Percentiles rank a stretch among this genome's conserved stretches.
Evolutionary conservation across 2,888 invertebrate genomes (phyloP).

Genomic region (Synanthedon andrenaeformis): DNA sequence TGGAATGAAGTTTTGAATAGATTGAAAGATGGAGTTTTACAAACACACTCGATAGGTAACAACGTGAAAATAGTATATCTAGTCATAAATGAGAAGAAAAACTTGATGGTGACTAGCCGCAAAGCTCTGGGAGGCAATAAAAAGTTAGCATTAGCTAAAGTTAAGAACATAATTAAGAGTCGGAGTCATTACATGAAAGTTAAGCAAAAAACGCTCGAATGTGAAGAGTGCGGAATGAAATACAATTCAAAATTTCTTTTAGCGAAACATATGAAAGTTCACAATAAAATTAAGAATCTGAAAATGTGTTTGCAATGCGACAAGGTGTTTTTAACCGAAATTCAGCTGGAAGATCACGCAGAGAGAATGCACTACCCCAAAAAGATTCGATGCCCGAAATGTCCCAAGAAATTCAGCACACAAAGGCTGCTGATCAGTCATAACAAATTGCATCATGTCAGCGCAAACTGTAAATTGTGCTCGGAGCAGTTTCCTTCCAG

Average conservation of each 20-base stretch:
- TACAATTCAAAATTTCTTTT: slow-evolving; percentile 23
- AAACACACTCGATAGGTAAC: slow-evolving; percentile 17
- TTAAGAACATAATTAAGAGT: slow-evolving; percentile 28
- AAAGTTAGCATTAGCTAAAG: slow-evolving; percentile 24
- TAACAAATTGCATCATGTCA: slow-evolving; percentile 29
- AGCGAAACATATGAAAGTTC: slow-evolving; percentile 29
- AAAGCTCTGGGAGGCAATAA: slow-evolving; percentile 21
- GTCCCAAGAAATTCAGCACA: slow-evolving; percentile 40
- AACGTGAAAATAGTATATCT: slow-evolving; percentile 29
- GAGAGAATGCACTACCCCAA: slow-evolving; percentile 45
- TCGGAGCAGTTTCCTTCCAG: slow-evolving; percentile 38
- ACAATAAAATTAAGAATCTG: slow-evolving; percentile 20
- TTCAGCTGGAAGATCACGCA: slow-evolving; percentile 27
- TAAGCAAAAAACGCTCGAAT: slow-evolving; percentile 19
- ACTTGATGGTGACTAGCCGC: slow-evolving; percentile 31
- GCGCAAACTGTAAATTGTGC: slow-evolving; percentile 40
- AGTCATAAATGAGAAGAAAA: slow-evolving; percentile 26
- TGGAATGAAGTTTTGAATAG: slow-evolving; percentile 28
- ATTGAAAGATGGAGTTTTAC: slow-evolving; percentile 21
- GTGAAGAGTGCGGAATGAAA: slow-evolving; percentile 35
- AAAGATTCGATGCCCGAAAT: slow-evolving; percentile 32
- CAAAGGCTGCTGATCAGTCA: slow-evolving; percentile 34
- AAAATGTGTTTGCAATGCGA: slow-evolving; percentile 33
- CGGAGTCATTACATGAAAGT: slow-evolving; percentile 21
- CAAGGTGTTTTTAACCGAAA: slow-evolving; percentile 28